Conservation (phyloP, 37 sponge, comb jelly and placozoan species). For the Cliona cf. orientalis region DNA sequence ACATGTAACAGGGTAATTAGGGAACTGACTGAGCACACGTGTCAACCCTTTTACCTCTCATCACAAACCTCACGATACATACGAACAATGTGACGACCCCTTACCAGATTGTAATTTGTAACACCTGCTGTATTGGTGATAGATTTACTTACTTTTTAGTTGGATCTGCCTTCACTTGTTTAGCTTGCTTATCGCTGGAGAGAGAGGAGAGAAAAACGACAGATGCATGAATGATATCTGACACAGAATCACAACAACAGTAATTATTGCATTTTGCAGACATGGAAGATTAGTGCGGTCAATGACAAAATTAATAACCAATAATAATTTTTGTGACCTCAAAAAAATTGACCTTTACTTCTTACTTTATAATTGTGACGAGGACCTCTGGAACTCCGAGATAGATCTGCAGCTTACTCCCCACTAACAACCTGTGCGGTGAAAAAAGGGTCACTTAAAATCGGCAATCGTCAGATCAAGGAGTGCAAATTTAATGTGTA, state of each 20-base stretch:
- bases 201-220: neutral
- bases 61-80: constrained; percentile 50
- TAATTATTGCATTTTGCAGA: too few species aligned
- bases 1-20: too few species aligned
- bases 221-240: neutral
- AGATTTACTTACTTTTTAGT: constrained; percentile 61
- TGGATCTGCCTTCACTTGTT: constrained; percentile 53
- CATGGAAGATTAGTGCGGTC: too few species aligned
- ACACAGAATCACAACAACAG: neutral
- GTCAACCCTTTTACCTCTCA: constrained; percentile 93
- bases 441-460: neutral
- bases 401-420: constrained; percentile 88
- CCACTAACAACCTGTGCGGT: constrained; percentile 78
- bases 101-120: too few species aligned
- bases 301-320: neutral
- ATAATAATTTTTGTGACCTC: neutral
- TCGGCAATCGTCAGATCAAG: too few species aligned
- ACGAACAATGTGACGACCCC: too few species aligned
- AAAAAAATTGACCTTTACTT: neutral
- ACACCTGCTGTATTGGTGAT: too few species aligned
- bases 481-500: neutral
- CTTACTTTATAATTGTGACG: constrained; percentile 88
- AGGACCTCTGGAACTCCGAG: constrained; percentile 85
- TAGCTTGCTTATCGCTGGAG: constrained; percentile 89
- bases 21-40: neutral